A percentile compares a stretch with the other conserved stretches of the same genome.
Evolutionary conservation across 2,797 vertebrate genomes (phyloP).

Genomic region (Galaxias olidus): DNA sequence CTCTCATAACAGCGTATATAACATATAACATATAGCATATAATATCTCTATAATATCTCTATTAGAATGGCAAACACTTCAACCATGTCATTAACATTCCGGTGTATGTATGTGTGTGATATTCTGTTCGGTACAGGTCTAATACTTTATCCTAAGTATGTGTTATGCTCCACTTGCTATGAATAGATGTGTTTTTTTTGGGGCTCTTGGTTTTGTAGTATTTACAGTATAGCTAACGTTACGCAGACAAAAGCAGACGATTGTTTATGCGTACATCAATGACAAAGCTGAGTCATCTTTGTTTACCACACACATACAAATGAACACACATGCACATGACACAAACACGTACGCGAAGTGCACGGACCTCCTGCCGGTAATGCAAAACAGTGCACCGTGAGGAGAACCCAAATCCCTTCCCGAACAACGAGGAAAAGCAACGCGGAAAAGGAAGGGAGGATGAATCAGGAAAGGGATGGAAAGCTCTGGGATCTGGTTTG

Average conservation of each 20-base stretch:
- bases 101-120: neutral
- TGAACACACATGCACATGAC: conserved; percentile 12
- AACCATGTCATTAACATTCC: conserved; percentile 35
- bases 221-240: conserved; percentile 42
- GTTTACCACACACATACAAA: conserved; percentile 1
- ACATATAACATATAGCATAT: conserved; percentile 50
- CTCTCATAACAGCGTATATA: conserved; percentile 56
- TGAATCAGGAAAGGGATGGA: conserved; percentile 24
- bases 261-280: conserved; percentile 53
- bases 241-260: conserved; percentile 43
- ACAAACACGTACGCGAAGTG: conserved; percentile 4
- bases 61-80: conserved; percentile 39
- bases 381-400: conserved; percentile 40
- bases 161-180: too few species aligned
- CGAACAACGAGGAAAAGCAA: conserved; percentile 40
- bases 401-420: conserved; percentile 48
- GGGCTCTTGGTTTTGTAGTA: conserved; percentile 10
- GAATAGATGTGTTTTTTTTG: conserved; percentile 9
- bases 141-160: too few species aligned
- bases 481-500: conserved; percentile 54
- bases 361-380: conserved; percentile 4
- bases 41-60: conserved; percentile 55
- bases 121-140: neutral
- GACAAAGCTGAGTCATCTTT: conserved; percentile 59
- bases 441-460: conserved; percentile 33